Percentiles rank a stretch among this genome's conserved stretches.
These are phyloP conservation scores for Diplodus puntazzo DNA, from an alignment of 2,797 vertebrate species.

Conservation along the genomic window DNA sequence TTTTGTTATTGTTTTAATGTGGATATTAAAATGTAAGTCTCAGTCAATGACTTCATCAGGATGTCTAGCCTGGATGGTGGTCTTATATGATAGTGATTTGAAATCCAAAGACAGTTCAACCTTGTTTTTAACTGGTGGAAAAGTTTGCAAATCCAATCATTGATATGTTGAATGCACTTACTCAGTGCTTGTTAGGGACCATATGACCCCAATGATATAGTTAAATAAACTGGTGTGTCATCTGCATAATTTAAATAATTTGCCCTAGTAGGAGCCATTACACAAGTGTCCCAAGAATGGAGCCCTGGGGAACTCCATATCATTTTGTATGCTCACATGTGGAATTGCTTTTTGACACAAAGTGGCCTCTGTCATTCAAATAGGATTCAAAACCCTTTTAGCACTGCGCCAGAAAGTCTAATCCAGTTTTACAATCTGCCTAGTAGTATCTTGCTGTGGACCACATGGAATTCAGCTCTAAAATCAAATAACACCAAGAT, in stretches of 20 bases:
- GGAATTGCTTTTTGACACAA: neutral
- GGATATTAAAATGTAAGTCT: too few relatives aligned
- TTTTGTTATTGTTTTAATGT: too few relatives aligned
- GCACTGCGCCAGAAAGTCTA: neutral
- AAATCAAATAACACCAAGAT: neutral
- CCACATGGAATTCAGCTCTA: neutral
- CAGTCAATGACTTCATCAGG: neutral
- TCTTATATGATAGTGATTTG: neutral
- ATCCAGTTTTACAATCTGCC: neutral
- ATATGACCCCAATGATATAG: neutral
- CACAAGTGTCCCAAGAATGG: neutral
- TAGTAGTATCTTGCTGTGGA: neutral
- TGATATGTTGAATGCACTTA: neutral
- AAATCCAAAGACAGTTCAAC: neutral
- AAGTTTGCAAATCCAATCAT: neutral
- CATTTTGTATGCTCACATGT: neutral
- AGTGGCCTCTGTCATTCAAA: neutral
- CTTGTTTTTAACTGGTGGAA: neutral
- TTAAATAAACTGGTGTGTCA: neutral
- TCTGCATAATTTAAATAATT: neutral
- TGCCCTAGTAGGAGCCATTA: neutral
- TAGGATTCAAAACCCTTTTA: neutral
- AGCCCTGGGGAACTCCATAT: constrained; percentile 1
- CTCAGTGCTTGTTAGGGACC: neutral
- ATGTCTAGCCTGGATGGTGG: neutral